Evolutionary conservation across 2,888 invertebrate genomes (phyloP), one percentile per base, ranked within the genome.

Genomic region (Sphinx pinastri): DNA sequence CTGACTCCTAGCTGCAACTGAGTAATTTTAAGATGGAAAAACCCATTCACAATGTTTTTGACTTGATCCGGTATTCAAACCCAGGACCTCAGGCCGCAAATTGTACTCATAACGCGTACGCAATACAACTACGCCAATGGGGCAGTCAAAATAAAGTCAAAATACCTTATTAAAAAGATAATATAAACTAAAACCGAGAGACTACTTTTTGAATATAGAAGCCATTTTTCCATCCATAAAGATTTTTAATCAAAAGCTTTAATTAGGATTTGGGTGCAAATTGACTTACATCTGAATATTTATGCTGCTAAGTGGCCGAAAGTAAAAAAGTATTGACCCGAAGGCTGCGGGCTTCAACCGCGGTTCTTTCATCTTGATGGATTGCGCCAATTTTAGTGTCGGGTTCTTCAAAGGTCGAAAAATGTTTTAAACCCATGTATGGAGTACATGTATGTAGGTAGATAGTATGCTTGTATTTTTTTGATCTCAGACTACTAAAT

Each of bases 211-310:
- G 4, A n/a, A n/a, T 19, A 19, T 55, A 19, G 19, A 55, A 19
- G 55, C 55, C 55, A 55, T 19, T 19, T 55, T 55, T 19, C 16
- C 4, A 55, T 19, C 19, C 10, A 8, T 55, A 14, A 52, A 60
- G 16, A 57, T 19, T 49, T 60, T 63, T 63, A 49, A 63, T 49
- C 16, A 19, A 19, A 63, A 13, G 47, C 3, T n/a, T 60, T 49
- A 63, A 63, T 49, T 63, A 49, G 49, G 12, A 19, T 19, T 47
- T 47, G 12, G 54, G 11, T 19, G 19, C 7, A 49, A 49, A 49
- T 63, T 16, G n/a, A 16, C 16, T n/a, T 16, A 10, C 16, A 47
- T 16, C 60, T 60, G 63, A 63, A 63, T 63, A 63, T 63, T 63
- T 47, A 63, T 19, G 49, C 11, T 47, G 19, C 19, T 63, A 63